Evolutionary conservation across 2,797 vertebrate species (phyloP), one percentile per base, ranked within the genome.

Genomic region (Rhinatrema bivittatum): DNA sequence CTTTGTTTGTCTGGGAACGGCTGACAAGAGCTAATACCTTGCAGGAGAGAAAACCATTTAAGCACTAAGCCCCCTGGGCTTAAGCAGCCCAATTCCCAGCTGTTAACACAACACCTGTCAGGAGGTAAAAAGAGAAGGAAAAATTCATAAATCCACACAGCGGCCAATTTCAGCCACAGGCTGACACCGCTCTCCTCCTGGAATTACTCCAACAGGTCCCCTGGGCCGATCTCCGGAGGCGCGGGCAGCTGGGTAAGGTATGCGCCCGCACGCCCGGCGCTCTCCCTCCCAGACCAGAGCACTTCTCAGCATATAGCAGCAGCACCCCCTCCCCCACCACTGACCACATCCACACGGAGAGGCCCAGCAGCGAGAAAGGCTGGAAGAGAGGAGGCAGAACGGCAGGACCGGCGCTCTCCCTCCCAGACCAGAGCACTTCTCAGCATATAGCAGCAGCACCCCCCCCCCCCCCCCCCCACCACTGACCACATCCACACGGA

Each of bases 11-110:
- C 56, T 65, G 70, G 70, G 39, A 36, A 36, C 63, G 64, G n/a
- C 53, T 77, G 76, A 77, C 74, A 78, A 58, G 58, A 59, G 61
- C 70, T 76, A 72, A 79, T 75, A 73, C 70, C 1, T 1, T 7
- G 12, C 59, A 19, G 7, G 68, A 65, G 46, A 63, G 66, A 79
- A 80, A 84, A 74, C 71, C 80, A 71, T 75, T 83, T 84, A 74
- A 71, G 69, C 48, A 42, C 64, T 82, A 82, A 81, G 74, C 79
- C 61, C 62, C 29, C 50, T 57, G 0, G 5, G 72, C 72, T 74
- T 74, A 62, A 73, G 60, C 0, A 1, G 62, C 62, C 76, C 69
- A 63, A 64, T 56, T 62, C 40, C 20, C 27, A 49, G 61, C 56
- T 69, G 61, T 74, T 56, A 50, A 60, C 32, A 19, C 41, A 51